Percentiles rank a stretch among this genome's conserved stretches.
Conservation (phyloP, 1,140 invertebrate genomes). For the Sweltsa coloradensis region DNA sequence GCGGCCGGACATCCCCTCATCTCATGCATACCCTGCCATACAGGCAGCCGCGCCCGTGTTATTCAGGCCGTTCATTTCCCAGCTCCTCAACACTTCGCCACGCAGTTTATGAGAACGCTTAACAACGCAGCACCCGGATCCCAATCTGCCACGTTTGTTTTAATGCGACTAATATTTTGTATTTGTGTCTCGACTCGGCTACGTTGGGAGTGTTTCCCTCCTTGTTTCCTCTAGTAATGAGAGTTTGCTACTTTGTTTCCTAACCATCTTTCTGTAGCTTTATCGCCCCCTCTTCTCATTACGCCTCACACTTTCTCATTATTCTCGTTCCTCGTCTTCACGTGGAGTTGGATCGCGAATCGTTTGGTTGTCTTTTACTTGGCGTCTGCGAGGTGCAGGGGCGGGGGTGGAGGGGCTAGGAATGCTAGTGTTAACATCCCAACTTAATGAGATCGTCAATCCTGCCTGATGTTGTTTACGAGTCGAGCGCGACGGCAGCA, state of each 20-base stretch:
- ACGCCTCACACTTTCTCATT: slow-evolving; percentile 11
- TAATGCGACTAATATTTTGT: slow-evolving; percentile 11
- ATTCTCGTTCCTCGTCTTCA: background rate
- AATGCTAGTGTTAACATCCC: slow-evolving; percentile 4
- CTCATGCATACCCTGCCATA: no score
- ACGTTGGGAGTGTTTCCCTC: background rate
- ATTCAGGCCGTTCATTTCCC: no score
- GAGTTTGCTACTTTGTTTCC: slow-evolving; percentile 10
- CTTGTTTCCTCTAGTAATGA: slow-evolving; percentile 5
- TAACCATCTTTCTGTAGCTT: slow-evolving; percentile 9
- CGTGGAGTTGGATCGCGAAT: background rate
- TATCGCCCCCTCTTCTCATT: slow-evolving; percentile 14
- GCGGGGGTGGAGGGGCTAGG: background rate
- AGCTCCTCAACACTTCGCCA: no score
- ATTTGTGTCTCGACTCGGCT: slow-evolving; percentile 1
- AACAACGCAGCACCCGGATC: background rate
- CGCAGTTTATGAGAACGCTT: slow-evolving; percentile 1
- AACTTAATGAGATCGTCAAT: slow-evolving; percentile 12
- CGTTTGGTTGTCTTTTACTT: background rate
- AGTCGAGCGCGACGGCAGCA: background rate
- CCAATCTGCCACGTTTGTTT: slow-evolving; percentile 8
- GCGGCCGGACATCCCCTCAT: no score
- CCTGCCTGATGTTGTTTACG: slow-evolving; percentile 8
- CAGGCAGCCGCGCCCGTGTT: no score
- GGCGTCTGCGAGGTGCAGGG: background rate